Conservation (phyloP, 1,140 invertebrate genomes). For the Drosophila oshimai region DNA sequence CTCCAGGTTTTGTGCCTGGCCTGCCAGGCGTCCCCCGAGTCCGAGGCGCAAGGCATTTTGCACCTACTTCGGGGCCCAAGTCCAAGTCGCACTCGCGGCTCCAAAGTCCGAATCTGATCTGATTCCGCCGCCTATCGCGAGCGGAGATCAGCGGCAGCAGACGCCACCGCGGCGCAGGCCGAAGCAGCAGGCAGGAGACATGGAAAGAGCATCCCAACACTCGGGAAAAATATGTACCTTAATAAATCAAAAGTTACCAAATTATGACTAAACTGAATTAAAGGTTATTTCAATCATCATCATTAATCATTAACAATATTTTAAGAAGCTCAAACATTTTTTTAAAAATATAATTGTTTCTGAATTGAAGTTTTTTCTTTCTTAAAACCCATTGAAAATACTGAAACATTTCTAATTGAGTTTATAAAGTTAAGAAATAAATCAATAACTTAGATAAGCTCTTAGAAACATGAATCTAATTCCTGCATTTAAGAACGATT, state of each 20-base stretch:
- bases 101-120: slow-evolving; percentile 71
- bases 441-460: no score
- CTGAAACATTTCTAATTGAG: no score
- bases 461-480: no score
- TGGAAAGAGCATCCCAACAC: not conserved
- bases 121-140: slow-evolving; percentile 71
- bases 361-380: no score
- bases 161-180: slow-evolving; percentile 49
- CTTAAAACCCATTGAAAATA: no score
- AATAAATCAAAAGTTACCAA: not conserved
- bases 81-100: slow-evolving; percentile 26
- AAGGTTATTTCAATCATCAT: no score
- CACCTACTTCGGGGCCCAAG: slow-evolving; percentile 56
- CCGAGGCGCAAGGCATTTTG: slow-evolving; percentile 80
- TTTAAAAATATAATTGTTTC: no score
- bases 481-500: no score
- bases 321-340: no score
- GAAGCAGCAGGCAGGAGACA: slow-evolving; percentile 8
- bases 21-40: slow-evolving; percentile 62
- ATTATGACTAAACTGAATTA: no score
- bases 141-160: slow-evolving; percentile 55
- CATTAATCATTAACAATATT: no score
- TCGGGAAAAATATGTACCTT: not conserved
- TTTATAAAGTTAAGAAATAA: not conserved
- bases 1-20: slow-evolving; percentile 14